These are phyloP conservation scores for Dorcus parallelipipedus DNA, from an alignment of 2,888 invertebrate genomes.

Conservation along the genomic window DNA sequence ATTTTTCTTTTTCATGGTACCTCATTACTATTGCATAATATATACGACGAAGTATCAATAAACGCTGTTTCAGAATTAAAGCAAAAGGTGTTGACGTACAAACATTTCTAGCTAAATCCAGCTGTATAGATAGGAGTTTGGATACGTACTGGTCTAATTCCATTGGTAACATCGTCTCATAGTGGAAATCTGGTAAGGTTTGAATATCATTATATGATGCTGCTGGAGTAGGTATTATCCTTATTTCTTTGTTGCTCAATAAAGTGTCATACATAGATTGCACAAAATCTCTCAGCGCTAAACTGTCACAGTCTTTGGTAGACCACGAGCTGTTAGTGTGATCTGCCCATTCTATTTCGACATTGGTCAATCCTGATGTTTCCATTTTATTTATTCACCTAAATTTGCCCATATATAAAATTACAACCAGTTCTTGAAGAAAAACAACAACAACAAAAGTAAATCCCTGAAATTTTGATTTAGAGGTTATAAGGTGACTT, in stretches of 20 bases:
- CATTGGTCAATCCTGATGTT: neutral
- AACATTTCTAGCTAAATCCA: slow-evolving; percentile 54
- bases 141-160: slow-evolving; percentile 56
- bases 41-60: slow-evolving; percentile 56
- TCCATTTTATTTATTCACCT: neutral
- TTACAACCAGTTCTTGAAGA: no score
- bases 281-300: slow-evolving; percentile 54
- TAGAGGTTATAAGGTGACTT: no score
- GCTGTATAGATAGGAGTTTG: slow-evolving; percentile 52
- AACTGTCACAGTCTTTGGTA: slow-evolving; percentile 54
- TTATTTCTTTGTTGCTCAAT: slow-evolving; percentile 53
- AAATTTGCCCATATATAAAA: no score
- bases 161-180: slow-evolving; percentile 47
- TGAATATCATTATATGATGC: slow-evolving; percentile 43
- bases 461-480: no score
- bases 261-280: slow-evolving; percentile 55
- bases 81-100: slow-evolving; percentile 59
- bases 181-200: slow-evolving; percentile 55
- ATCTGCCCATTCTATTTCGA: slow-evolving; percentile 54
- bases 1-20: slow-evolving; percentile 53
- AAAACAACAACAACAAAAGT: no score
- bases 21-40: slow-evolving; percentile 55
- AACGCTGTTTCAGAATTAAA: slow-evolving; percentile 53
- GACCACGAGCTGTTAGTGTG: slow-evolving; percentile 59
- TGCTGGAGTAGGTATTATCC: slow-evolving; percentile 39